Evolutionary conservation across 2,888 invertebrate species (phyloP), one percentile per base, ranked within the genome.

Genomic region (Homarus gammarus): DNA sequence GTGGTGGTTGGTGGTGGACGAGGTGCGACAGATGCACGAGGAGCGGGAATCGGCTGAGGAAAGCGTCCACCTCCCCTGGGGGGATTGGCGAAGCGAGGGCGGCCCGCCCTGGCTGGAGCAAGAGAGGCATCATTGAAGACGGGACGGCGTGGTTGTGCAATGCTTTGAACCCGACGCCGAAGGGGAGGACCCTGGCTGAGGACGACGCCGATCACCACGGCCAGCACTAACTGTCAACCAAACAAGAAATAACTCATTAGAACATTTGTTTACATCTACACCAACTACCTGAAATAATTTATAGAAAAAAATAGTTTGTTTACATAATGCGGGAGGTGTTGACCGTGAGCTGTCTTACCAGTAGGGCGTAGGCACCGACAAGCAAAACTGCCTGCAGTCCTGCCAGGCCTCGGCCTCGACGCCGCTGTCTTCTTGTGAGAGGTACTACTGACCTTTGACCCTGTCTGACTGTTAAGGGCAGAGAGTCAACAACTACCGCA

Each of bases 181-280:
- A n/a, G 40, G 5, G 44, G 61, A n/a, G 36, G 6, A 10, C 72
- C 40, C 79, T 90, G 90, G 31, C 77, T 79, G 78, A 90, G 72
- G n/a, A 87, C 90, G 40, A 90, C 90, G 61, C 87, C 90, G 40
- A 90, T 83, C 51, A 90, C 90, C 36, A 90, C 79, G 72, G 83
- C 90, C 70, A 90, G 61, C n/a, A 90, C 90, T 40, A 90, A 61
- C 90, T 90, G 90, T 51, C 70, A 73, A 73, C 22, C 15, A 64
- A 33, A 38, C 56, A 84, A 82, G 56, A 36, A 49, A 27, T 10
- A 51, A 56, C 22, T 5, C 56, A 18, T 56, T 56, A 56, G 56
- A 56, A 56, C n/a, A n/a, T n/a, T 56, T 15, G 56, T 56, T 56
- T 18, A 18, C 15, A 1, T 22, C 22, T 18, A 22, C 18, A 18